Conservation (phyloP, 92 coral and sea anemone genomes). For the Heteractis magnifica region DNA sequence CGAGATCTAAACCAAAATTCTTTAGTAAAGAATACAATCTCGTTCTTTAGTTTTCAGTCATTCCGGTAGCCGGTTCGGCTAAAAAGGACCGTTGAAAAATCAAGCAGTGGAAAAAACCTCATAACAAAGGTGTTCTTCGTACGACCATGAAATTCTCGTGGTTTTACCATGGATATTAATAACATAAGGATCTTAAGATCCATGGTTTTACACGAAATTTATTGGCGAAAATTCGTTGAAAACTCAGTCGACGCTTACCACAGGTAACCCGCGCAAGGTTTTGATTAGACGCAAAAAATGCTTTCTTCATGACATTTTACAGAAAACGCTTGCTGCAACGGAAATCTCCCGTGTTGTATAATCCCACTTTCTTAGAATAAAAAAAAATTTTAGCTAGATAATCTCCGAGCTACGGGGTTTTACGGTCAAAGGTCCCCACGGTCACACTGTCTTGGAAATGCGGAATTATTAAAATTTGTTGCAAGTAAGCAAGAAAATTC, state of each 20-base stretch:
- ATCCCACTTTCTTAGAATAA: background rate
- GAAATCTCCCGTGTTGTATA: background rate
- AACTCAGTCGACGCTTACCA: background rate
- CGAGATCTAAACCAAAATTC: too few species aligned
- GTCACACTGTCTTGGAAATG: background rate
- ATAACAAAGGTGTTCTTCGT: too few species aligned
- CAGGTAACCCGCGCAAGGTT: background rate
- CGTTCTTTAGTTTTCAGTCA: too few species aligned
- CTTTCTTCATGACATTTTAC: background rate
- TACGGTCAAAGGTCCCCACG: background rate
- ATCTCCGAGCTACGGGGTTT: background rate
- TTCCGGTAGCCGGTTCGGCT: too few species aligned
- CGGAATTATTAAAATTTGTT: background rate
- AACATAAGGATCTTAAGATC: too few species aligned
- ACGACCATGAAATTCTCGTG: too few species aligned
- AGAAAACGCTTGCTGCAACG: background rate
- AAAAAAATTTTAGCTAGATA: background rate
- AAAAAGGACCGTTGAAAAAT: too few species aligned
- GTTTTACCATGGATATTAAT: too few species aligned
- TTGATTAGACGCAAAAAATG: background rate
- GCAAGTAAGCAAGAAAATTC: background rate
- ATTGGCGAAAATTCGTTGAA: background rate
- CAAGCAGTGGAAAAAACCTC: too few species aligned
- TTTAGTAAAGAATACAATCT: too few species aligned
- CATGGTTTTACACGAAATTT: background rate